These are phyloP conservation scores for Ischnus inquisitorius DNA, from an alignment of 2,888 invertebrate genomes.

Conservation along the genomic window DNA sequence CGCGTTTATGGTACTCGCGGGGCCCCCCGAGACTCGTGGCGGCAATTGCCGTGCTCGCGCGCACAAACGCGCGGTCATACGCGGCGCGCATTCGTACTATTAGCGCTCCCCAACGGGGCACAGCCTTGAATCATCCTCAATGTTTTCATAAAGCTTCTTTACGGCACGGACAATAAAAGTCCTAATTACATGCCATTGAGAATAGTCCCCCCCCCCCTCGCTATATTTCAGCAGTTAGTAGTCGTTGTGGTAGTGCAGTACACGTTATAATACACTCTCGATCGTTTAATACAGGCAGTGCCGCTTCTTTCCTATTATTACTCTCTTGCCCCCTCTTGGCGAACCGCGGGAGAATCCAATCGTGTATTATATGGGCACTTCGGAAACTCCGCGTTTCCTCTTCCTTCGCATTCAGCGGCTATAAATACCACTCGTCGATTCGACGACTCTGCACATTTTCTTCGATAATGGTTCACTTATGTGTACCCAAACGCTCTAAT, in stretches of 20 bases:
- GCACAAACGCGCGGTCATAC: not conserved
- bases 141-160: conserved; percentile 82
- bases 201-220: conserved; percentile 1
- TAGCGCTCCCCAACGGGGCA: conserved; percentile 55
- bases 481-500: conserved; percentile 77
- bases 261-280: conserved; percentile 4
- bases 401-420: conserved; percentile 54
- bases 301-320: conserved; percentile 75
- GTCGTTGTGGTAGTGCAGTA: conserved; percentile 8
- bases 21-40: not conserved
- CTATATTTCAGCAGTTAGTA: conserved; percentile 3
- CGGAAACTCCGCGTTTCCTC: conserved; percentile 10
- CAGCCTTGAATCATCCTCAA: conserved; percentile 81
- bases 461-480: conserved; percentile 77
- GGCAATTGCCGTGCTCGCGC: conserved; percentile 54
- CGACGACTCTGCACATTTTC: conserved; percentile 74
- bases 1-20: not conserved
- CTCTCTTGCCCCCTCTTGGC: conserved; percentile 55
- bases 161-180: conserved; percentile 80
- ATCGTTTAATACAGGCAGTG: conserved; percentile 40
- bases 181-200: conserved; percentile 79
- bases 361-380: not conserved
- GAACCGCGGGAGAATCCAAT: conserved; percentile 11
- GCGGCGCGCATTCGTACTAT: not conserved
- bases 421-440: conserved; percentile 80